Conservation (phyloP, 2,113 vertebrate species). For the Pygoscelis antarcticus region DNA sequence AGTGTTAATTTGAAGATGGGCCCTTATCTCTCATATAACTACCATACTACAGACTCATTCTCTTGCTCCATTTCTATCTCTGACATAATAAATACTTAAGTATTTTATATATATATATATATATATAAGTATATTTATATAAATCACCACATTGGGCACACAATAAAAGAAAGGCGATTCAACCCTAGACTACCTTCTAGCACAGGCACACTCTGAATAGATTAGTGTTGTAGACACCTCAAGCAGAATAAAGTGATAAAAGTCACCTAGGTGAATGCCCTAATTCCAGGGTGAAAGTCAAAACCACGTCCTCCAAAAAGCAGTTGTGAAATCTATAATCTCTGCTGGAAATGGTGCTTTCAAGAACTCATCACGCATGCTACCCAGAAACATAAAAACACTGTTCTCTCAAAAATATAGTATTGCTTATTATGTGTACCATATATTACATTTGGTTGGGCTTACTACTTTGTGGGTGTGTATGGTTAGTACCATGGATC, state of each 20-base stretch:
- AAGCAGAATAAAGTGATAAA: background rate
- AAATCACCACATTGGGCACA: background rate
- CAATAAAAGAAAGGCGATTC: background rate
- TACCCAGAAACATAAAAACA: background rate
- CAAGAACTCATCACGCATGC: background rate
- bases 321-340: background rate
- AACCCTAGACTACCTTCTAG: background rate
- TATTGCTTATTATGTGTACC: background rate
- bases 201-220: background rate
- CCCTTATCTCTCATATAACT: background rate
- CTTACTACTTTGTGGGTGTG: background rate
- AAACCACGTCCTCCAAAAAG: background rate
- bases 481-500: rapidly evolving
- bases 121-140: background rate
- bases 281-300: background rate
- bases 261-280: background rate
- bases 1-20: background rate
- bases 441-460: background rate
- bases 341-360: background rate
- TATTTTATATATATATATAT: background rate
- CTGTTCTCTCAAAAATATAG: background rate
- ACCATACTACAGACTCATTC: background rate
- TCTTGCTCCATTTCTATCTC: background rate
- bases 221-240: background rate
- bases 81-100: background rate